Percentiles rank a stretch among this genome's conserved stretches.
These are phyloP conservation scores for Phalacrocorax pelagicus DNA, from an alignment of 2,113 vertebrate species.

Conservation along the genomic window DNA sequence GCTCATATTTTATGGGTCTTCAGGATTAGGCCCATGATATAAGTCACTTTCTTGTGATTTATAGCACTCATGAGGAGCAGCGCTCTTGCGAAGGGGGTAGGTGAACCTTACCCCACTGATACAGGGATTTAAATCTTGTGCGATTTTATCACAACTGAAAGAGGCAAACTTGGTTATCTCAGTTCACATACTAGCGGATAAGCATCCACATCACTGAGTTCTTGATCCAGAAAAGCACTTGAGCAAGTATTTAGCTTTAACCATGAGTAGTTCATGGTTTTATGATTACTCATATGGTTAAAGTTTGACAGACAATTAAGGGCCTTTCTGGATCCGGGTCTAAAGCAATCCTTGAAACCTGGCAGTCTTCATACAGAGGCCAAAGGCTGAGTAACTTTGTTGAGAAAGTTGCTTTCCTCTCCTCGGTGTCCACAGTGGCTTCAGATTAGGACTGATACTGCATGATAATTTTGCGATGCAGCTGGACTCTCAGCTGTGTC, in stretches of 20 bases:
- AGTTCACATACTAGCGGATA: background rate
- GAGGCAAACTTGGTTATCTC: background rate
- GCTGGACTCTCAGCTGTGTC: background rate
- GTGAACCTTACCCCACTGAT: background rate
- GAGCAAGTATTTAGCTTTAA: background rate
- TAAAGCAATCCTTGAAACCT: background rate
- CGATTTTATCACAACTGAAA: background rate
- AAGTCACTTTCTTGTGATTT: background rate
- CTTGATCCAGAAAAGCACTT: background rate
- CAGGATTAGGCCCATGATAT: background rate
- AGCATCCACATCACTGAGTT: background rate
- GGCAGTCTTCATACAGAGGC: background rate
- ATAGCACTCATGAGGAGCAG: background rate
- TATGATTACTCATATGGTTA: background rate
- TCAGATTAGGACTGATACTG: background rate
- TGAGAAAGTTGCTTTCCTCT: background rate
- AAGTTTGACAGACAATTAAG: background rate
- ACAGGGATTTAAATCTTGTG: background rate
- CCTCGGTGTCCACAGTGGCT: background rate
- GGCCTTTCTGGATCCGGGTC: background rate
- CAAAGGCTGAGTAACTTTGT: background rate
- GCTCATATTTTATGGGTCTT: background rate
- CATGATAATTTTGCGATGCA: background rate
- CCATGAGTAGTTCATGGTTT: background rate
- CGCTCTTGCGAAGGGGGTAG: accelerated